Base-by-base conservation (phyloP, 2,888 invertebrate genomes). In the Synergus japonicus region DNA sequence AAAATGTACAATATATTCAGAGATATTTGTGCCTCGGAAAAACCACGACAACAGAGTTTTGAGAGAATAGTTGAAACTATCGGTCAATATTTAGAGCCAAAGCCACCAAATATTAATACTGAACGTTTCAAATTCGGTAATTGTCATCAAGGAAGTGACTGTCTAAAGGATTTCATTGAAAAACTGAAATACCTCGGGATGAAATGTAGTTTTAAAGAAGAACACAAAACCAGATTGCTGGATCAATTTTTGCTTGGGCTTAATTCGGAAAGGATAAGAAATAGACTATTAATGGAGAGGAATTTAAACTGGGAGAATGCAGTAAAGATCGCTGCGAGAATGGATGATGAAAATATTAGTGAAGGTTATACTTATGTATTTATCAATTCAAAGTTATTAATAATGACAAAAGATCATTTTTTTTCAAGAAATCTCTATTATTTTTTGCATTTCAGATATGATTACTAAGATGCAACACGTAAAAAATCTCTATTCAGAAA, bases 191-290 rank as follows among this genome's bases (percentile, higher is more conserved):
- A 4, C 8, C 29, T 73, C 0, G 73, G 29, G 9, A 37, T 29
- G 1, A 54, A 54, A n/a, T 73, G 73, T 10, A 37, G 54, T 12
- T 73, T 37, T 37, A 37, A 4, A 37, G 73, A 73, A 0, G 54
- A 73, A n/a, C 3, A 54, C 13, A 54, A 29, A 37, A 54, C 29
- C 4, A 73, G 73, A 73, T 54, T 73, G 15, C 1, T 49, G 1
- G 73, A 73, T 9, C 73, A 73, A 37, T 73, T 73, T 73, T 54
- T 73, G 49, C 73, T 73, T 10, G 73, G 73, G 37, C 29, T 73
- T 15, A 73, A 46, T 15, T 73, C 54, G 22, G 73, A 73, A 2
- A 73, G 73, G 49, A 73, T 54, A n/a, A 49, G 73, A 37, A 73
- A 73, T 37, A 49, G 73, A 37, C 54, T 73, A 9, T 54, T 73